Percentiles rank a stretch among this genome's conserved stretches.
Conservation (phyloP, 2,888 invertebrate species). For the Lasius fuliginosus region DNA sequence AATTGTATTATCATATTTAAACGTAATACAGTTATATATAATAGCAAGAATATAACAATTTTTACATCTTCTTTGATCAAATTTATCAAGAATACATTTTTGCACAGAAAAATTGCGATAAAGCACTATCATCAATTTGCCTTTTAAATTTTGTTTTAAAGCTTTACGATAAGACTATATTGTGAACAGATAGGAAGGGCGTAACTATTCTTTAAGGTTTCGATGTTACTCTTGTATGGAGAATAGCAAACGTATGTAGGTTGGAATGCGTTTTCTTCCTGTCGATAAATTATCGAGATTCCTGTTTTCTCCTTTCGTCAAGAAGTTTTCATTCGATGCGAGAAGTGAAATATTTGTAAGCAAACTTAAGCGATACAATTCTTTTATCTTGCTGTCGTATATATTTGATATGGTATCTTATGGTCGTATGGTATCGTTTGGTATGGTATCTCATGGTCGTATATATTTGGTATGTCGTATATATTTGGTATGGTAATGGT, state of each 20-base stretch:
- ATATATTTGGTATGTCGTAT: no score
- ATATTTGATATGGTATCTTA: no score
- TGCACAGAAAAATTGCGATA: no score
- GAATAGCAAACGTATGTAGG: constrained; percentile 39
- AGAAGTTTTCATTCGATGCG: constrained; percentile 51
- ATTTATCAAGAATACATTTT: no score
- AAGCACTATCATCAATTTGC: no score
- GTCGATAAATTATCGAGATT: constrained; percentile 56
- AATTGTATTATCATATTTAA: not conserved
- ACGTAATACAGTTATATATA: not conserved
- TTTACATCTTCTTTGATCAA: no score
- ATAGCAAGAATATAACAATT: no score
- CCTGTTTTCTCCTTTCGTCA: constrained; percentile 51
- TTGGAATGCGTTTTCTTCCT: constrained; percentile 47
- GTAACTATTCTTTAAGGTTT: constrained; percentile 45
- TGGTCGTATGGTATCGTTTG: no score
- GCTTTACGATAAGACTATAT: constrained; percentile 16
- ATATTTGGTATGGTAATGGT: not conserved
- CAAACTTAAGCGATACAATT: constrained; percentile 36
- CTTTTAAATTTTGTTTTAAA: not conserved
- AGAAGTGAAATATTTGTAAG: constrained; percentile 41
- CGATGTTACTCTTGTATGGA: constrained; percentile 35
- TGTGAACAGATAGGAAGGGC: constrained; percentile 8
- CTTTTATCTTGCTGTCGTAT: constrained; percentile 27
- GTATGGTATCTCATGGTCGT: no score